A percentile compares a stretch with the other conserved stretches of the same genome.
phyloP scores from a whole-genome alignment of 1,140 invertebrate genomes.

The Argopecten irradians region DNA sequence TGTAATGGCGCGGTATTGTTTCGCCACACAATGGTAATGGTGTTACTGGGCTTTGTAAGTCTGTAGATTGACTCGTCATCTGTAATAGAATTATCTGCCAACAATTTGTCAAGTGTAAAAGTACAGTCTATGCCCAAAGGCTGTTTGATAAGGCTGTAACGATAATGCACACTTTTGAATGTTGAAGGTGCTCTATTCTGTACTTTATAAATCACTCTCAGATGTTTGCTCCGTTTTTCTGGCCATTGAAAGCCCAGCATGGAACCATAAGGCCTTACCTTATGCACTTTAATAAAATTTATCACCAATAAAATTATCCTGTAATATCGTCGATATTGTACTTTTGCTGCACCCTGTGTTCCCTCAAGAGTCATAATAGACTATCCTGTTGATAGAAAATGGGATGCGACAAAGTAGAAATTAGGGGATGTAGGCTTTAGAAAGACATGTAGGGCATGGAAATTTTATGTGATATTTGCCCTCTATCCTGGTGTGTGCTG shows the following conservation, averaged over 20 bases:
- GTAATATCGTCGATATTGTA: neutral
- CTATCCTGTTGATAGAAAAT: neutral
- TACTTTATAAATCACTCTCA: constrained; percentile 9
- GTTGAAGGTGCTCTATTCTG: neutral
- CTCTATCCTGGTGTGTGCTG: neutral
- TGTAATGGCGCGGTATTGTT: neutral
- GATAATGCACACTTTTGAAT: constrained; percentile 18
- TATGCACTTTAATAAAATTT: constrained; percentile 11
- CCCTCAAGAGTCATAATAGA: neutral
- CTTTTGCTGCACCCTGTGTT: neutral
- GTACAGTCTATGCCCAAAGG: neutral
- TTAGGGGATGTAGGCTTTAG: neutral
- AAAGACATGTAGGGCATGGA: neutral
- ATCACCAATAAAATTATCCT: neutral
- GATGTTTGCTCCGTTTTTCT: neutral
- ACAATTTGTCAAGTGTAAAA: constrained; percentile 22
- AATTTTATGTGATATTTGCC: neutral
- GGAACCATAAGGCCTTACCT: neutral
- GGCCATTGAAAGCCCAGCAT: neutral
- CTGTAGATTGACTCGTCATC: neutral
- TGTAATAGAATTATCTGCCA: neutral
- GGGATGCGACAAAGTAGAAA: neutral
- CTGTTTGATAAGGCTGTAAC: constrained; percentile 8
- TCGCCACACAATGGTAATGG: neutral
- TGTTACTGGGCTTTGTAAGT: neutral